Conservation (phyloP, 30 jellyfish, hydroid and myxozoan genomes). For the Chironex yamaguchii region DNA sequence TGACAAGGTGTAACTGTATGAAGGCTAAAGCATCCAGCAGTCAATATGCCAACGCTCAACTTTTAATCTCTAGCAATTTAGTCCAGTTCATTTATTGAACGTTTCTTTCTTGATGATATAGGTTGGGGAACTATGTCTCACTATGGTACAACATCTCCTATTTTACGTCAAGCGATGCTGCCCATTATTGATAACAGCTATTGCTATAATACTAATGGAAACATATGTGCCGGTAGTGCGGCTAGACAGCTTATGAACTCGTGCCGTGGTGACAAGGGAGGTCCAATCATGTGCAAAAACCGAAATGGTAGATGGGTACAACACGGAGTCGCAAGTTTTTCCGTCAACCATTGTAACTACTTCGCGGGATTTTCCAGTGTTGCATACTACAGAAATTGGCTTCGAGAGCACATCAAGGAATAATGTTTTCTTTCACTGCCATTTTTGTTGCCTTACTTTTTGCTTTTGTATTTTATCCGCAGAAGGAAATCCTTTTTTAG, state of each 20-base stretch:
- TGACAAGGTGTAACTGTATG: too few relatives aligned
- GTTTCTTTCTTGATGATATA: too few relatives aligned
- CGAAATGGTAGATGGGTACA: conserved; percentile 83
- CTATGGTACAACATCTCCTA: conserved; percentile 73
- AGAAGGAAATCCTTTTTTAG: too few relatives aligned
- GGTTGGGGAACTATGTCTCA: conserved; percentile 91
- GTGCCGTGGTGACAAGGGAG: conserved; percentile 91
- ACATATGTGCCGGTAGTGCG: conserved; percentile 83
- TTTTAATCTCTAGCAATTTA: too few relatives aligned
- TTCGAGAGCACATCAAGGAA: conserved; percentile 3
- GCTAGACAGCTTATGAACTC: conserved; percentile 55
- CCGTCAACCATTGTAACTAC: conserved; percentile 74
- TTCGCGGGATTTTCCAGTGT: conserved; percentile 80
- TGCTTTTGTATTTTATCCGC: too few relatives aligned
- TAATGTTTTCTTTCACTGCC: too few relatives aligned
- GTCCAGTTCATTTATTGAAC: too few relatives aligned
- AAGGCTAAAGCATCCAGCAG: too few relatives aligned
- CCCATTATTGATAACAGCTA: conserved; percentile 56
- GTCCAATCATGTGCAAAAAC: conserved; percentile 82
- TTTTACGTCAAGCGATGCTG: conserved; percentile 83
- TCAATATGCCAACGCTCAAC: too few relatives aligned
- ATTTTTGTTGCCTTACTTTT: too few relatives aligned
- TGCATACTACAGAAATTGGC: conserved; percentile 71
- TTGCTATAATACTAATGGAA: conserved; percentile 68
- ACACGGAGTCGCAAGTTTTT: conserved; percentile 91